Conservation (phyloP, 1,140 invertebrate species). For the Platorchestia sp. region DNA sequence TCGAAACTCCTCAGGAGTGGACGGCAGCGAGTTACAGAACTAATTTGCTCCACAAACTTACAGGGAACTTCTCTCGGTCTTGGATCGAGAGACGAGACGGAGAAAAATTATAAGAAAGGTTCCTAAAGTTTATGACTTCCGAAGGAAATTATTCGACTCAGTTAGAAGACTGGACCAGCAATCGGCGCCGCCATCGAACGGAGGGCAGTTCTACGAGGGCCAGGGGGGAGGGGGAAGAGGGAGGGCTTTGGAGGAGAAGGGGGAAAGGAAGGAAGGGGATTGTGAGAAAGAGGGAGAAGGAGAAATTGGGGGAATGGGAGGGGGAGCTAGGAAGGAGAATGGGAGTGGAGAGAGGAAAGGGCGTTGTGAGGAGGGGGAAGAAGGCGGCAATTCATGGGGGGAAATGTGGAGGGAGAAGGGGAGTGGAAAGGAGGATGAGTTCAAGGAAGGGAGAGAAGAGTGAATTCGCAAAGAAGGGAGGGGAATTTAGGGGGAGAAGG, state of each 20-base stretch:
- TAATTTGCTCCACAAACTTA: slow-evolving; percentile 39
- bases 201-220: not conserved
- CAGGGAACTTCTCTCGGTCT: not conserved
- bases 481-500: too few species aligned
- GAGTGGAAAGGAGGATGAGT: too few species aligned
- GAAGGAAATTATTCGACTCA: slow-evolving; percentile 13
- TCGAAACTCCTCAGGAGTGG: not conserved
- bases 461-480: too few species aligned
- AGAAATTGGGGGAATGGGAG: too few species aligned
- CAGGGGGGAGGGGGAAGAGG: not conserved
- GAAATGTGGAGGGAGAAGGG: too few species aligned
- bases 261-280: not conserved
- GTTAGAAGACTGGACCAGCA: not conserved
- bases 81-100: not conserved
- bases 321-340: too few species aligned
- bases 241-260: too few species aligned
- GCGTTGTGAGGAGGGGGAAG: too few species aligned
- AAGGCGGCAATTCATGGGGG: too few species aligned
- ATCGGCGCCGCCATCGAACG: not conserved
- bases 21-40: not conserved
- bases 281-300: not conserved
- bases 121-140: slow-evolving; percentile 27
- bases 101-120: slow-evolving; percentile 43
- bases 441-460: too few species aligned
- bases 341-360: too few species aligned